Base-by-base conservation (phyloP, 2,113 vertebrate species). In the Phrynocephalus versicolor region DNA sequence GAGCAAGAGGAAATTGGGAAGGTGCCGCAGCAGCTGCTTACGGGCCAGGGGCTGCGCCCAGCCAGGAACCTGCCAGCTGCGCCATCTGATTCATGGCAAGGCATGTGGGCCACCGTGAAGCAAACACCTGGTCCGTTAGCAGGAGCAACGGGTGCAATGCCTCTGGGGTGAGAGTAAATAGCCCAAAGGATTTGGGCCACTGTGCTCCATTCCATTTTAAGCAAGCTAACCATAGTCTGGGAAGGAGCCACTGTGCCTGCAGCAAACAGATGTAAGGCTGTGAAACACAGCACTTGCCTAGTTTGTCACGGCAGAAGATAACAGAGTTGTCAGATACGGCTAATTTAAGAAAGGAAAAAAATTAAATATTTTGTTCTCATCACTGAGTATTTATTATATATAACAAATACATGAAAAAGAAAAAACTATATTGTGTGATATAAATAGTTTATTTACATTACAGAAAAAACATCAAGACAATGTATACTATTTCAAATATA, bases 381-480 rank as follows among this genome's bases (percentile, higher is more conserved):
- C 94, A 96, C 95, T 97, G 97, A 97, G 96, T 94, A 96, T 97
- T 97, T 97, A 97, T 97, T 97, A 97, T 97, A 97, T 97, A 96
- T 97, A 97, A 97, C 97, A 97, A 97, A 96, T 97, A 97, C 96
- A 97, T 97, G 96, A 96, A 96, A 97, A 96, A 96, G 95, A 97
- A 97, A 96, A 97, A 97, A 97, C 96, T 96, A 96, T 96, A 97
- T 96, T 96, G 96, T 97, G 97, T 98, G 98, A 99, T 99, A 99
- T 99, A 99, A 99, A 99, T 99, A 99, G 98, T 99, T 99, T 99
- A 99, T 99, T 99, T 99, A 99, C 98, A 99, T 99, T 99, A 99
- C 98, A 99, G 98, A 99, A 99, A 86, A 98, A 98, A 99, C 97
- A 99, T 98, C 98, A 98, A 99, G 98, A 99, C 98, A 99, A 98